Evolutionary conservation across 2,113 vertebrate genomes (phyloP).

Genomic region (Oreochromis tanganicae): DNA sequence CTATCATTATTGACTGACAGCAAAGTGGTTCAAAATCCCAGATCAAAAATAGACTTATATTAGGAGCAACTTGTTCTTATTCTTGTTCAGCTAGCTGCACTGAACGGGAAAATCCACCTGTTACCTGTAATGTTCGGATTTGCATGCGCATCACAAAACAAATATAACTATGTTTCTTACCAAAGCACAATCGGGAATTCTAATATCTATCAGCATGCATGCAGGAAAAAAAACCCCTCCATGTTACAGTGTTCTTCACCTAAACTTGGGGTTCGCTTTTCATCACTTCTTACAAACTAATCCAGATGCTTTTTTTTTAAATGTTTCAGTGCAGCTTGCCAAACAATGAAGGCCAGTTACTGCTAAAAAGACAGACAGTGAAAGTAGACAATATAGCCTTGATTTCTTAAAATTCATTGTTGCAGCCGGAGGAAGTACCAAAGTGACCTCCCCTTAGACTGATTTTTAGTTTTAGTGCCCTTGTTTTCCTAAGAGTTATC

Average conservation of each 20-base stretch:
- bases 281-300: not conserved
- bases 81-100: too few relatives aligned
- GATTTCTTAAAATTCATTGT: not conserved
- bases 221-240: not conserved
- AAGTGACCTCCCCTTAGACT: not conserved
- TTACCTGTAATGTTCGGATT: not conserved
- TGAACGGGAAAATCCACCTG: too few relatives aligned
- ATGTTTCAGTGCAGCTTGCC: not conserved
- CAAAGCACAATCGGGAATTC: not conserved
- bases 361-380: not conserved
- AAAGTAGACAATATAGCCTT: not conserved
- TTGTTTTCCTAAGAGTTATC: not conserved
- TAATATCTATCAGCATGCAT: not conserved
- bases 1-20: too few relatives aligned
- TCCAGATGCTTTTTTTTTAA: not conserved
- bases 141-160: not conserved
- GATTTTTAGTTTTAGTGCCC: not conserved
- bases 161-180: not conserved
- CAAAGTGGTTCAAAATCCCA: too few relatives aligned
- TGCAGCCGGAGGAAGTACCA: not conserved
- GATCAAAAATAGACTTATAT: too few relatives aligned
- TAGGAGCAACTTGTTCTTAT: too few relatives aligned
- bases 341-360: not conserved
- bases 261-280: not conserved
- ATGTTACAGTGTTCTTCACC: not conserved